Conservation (phyloP, 2,888 invertebrate genomes). For the Drosophila diplacantha region DNA sequence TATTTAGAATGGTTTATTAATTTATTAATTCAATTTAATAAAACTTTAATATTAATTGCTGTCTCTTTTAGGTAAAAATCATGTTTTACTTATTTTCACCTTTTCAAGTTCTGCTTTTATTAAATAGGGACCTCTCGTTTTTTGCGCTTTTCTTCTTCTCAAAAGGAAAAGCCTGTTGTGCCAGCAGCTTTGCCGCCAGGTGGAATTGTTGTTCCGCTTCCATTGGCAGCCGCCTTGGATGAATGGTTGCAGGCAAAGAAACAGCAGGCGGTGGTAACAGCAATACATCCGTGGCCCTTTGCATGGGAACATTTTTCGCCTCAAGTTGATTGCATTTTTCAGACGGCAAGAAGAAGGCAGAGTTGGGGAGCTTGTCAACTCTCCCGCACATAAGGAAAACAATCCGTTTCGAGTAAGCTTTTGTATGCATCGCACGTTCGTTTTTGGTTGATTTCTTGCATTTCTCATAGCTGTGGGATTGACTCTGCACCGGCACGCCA, state of each 20-base stretch:
- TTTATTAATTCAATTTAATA: background rate
- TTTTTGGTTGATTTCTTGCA: constrained; percentile 73
- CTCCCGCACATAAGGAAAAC: constrained; percentile 60
- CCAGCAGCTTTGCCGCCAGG: constrained; percentile 22
- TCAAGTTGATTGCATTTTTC: constrained; percentile 73
- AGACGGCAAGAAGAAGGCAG: constrained; percentile 23
- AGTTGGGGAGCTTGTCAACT: constrained; percentile 25
- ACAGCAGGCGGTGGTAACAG: constrained; percentile 8
- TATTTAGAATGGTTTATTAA: background rate
- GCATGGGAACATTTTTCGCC: constrained; percentile 60
- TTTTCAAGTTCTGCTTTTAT: constrained; percentile 3
- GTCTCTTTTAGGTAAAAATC: background rate
- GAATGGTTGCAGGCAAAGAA: constrained; percentile 22
- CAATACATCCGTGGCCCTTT: constrained; percentile 48
- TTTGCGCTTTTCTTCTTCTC: constrained; percentile 1
- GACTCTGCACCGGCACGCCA: constrained; percentile 29
- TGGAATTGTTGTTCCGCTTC: constrained; percentile 54
- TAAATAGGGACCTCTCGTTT: background rate
- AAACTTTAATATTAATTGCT: background rate
- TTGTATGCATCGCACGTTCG: constrained; percentile 70
- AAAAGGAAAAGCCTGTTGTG: constrained; percentile 14
- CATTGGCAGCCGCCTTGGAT: constrained; percentile 54
- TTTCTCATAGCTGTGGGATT: constrained; percentile 62
- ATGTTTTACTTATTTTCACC: too few species aligned
- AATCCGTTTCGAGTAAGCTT: constrained; percentile 62